Evolutionary conservation across 2,888 invertebrate species (phyloP), one percentile per base, ranked within the genome.

Genomic region (Morinoia aosen): DNA sequence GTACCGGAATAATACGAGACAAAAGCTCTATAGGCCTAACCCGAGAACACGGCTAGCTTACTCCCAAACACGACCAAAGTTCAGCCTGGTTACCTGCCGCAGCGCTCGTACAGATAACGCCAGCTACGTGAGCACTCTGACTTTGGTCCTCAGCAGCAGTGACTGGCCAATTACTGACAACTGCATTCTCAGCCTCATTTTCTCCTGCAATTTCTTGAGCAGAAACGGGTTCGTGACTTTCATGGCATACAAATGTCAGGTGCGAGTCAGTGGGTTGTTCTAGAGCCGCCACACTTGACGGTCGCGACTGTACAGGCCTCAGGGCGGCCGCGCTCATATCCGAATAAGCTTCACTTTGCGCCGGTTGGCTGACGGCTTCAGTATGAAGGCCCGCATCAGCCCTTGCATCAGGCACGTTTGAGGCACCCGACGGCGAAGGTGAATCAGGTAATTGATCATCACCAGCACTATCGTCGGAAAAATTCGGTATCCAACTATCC

Each of bases 401-500:
- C 7, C 76, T 76, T 76, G 25, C 76, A 76, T 76, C 25, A 76
- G 76, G 76, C 33, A 33, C 25, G 8, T 33, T 76, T 25, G 76
- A 76, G 76, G 33, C 76, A 33, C 90, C 12, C 12, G 90, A 2
- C 19, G 90, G 90, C 11, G 90, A 90, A 16, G 90, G 40, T 12
- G 39, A 39, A 14, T 90, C 40, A 90, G 40, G 8, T 1, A 40
- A 90, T 7, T 48, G 11, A 19, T 90, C 90, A 90, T 90, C 90
- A 19, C 48, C 10, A 40, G 90, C 39, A 19, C 40, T 90, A 10
- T 90, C 48, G 90, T 93, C 93, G 4, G 93, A 33, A 93, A 93
- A 93, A 33, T 93, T 90, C 0, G 90, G 90, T 48, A 90, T 90
- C 90, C 90, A 90, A 19, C 40, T 90, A 40, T 90, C 56, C 93